Conservation (phyloP, 23 tunicate genomes). For the Trididemnum clinides region DNA sequence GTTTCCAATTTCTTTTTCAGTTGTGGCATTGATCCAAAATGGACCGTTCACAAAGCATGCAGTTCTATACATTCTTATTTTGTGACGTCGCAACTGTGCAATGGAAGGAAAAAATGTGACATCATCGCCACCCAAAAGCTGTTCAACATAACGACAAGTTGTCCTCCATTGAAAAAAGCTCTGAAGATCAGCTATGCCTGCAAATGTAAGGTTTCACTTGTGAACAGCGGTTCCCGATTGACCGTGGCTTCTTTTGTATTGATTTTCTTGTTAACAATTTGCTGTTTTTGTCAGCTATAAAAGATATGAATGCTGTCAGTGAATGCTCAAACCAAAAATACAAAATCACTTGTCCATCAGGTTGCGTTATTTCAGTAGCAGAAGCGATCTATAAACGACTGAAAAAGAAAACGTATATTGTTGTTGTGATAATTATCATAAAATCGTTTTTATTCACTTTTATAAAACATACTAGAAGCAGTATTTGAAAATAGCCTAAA, state of each 20-base stretch:
- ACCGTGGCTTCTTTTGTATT: too few species aligned
- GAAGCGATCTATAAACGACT: slow-evolving; percentile 32
- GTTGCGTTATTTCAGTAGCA: slow-evolving; percentile 1
- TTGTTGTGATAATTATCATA: too few species aligned
- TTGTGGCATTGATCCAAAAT: background rate
- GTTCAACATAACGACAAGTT: too few species aligned
- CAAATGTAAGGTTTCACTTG: too few species aligned
- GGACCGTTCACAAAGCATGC: slow-evolving; percentile 5
- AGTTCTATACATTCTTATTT: background rate
- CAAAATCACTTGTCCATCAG: slow-evolving; percentile 20
- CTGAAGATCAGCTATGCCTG: too few species aligned
- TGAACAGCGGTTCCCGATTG: too few species aligned
- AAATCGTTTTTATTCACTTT: too few species aligned
- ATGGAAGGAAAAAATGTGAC: slow-evolving; percentile 44
- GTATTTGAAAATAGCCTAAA: too few species aligned
- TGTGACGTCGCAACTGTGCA: slow-evolving; percentile 45
- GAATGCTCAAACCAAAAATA: background rate
- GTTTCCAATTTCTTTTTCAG: background rate
- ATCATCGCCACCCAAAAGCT: background rate
- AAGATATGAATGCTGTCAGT: background rate
- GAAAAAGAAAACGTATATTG: slow-evolving; percentile 25
- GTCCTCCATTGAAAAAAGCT: too few species aligned
- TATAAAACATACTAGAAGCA: too few species aligned
- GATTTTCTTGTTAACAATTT: background rate
- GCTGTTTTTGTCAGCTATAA: background rate